These are phyloP conservation scores for Hyles lineata DNA, from an alignment of 2,888 invertebrate genomes.

Conservation along the genomic window DNA sequence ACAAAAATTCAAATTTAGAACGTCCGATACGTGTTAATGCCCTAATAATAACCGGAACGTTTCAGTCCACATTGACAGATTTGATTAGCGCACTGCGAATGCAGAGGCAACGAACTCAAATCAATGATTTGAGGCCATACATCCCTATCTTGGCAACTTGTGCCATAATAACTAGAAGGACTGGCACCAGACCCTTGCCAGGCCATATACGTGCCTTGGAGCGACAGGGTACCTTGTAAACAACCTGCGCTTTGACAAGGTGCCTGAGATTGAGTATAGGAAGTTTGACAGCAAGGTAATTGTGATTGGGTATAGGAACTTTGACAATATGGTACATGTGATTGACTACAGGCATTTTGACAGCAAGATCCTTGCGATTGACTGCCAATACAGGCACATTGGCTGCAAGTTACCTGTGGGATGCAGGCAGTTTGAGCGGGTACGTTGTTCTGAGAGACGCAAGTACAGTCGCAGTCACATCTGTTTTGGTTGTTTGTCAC, in stretches of 20 bases:
- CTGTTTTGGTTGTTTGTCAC: not conserved
- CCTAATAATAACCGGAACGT: conserved; percentile 28
- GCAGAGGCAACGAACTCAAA: conserved; percentile 21
- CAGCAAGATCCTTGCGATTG: not conserved
- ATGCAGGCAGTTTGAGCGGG: conserved; percentile 13
- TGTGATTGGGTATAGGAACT: not conserved
- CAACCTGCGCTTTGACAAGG: not conserved
- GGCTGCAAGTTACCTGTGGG: not conserved
- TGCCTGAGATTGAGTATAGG: not conserved
- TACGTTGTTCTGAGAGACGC: conserved; percentile 4
- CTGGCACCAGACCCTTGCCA: conserved; percentile 1
- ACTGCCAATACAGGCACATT: not conserved
- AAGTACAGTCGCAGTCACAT: conserved; percentile 5
- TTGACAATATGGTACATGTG: not conserved
- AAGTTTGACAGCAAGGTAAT: not conserved
- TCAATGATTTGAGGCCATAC: conserved; percentile 10
- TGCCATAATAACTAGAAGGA: not conserved
- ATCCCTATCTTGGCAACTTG: conserved; percentile 9
- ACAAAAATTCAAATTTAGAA: conserved; percentile 34
- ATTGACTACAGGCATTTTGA: not conserved
- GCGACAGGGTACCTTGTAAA: conserved; percentile 9
- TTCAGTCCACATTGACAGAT: conserved; percentile 30
- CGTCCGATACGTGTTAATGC: not conserved
- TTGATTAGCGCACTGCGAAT: conserved; percentile 24
- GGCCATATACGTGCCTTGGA: not conserved